Conservation (phyloP, 2,113 vertebrate genomes). For the Centropus bengalensis region DNA sequence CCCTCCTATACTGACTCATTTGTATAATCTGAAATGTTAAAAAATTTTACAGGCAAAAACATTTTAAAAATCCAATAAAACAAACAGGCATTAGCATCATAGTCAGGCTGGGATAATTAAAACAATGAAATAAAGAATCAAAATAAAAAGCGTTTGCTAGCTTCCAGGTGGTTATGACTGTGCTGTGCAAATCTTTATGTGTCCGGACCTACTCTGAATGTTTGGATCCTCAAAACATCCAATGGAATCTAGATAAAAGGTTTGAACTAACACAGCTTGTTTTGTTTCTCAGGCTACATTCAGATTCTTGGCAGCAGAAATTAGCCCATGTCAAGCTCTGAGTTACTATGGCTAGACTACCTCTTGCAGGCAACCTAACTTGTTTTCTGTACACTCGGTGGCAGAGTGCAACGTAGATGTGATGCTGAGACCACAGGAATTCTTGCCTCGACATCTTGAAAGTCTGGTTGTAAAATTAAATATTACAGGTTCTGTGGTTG, state of each 20-base stretch:
- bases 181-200: not conserved
- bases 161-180: not conserved
- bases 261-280: not conserved
- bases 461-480: rapidly evolving
- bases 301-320: not conserved
- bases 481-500: not conserved
- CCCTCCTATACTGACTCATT: not conserved
- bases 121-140: not conserved
- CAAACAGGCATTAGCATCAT: not conserved
- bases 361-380: not conserved
- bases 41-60: not conserved
- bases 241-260: not conserved
- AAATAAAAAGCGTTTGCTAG: not conserved
- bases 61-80: not conserved
- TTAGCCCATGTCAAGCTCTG: not conserved
- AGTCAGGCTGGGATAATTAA: not conserved
- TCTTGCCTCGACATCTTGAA: not conserved
- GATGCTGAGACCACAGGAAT: not conserved
- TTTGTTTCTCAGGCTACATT: not conserved
- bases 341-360: not conserved
- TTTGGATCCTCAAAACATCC: not conserved
- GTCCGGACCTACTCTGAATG: not conserved
- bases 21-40: not conserved
- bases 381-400: not conserved
- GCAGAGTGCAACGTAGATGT: not conserved